A percentile compares a stretch with the other conserved stretches of the same genome.
Conservation (phyloP, 2,888 invertebrate genomes). For the Conus canariensis region DNA sequence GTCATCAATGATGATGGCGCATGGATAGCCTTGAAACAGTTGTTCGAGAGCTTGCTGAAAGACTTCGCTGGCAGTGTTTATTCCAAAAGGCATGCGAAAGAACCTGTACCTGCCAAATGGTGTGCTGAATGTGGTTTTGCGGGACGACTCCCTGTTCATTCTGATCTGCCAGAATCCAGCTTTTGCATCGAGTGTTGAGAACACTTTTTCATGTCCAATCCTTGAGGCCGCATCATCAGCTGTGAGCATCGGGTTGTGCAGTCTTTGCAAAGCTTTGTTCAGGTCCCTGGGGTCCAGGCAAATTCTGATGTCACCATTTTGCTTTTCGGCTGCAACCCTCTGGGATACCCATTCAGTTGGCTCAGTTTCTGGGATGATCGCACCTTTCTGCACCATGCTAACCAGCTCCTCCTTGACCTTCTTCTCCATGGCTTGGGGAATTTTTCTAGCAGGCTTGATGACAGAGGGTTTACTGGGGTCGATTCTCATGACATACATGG, state of each 20-base stretch:
- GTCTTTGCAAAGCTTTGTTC: slow-evolving; percentile 48
- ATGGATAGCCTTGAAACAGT: slow-evolving; percentile 39
- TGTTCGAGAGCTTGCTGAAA: slow-evolving; percentile 49
- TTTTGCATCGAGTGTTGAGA: slow-evolving; percentile 54
- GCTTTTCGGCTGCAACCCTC: slow-evolving; percentile 31
- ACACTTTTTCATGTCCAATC: slow-evolving; percentile 45
- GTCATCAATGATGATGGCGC: slow-evolving; percentile 47
- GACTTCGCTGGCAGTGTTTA: slow-evolving; percentile 42
- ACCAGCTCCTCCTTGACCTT: slow-evolving; percentile 43
- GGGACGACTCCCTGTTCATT: slow-evolving; percentile 40
- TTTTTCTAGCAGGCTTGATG: slow-evolving; percentile 44
- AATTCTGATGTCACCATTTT: slow-evolving; percentile 36
- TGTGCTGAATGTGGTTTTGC: slow-evolving; percentile 48
- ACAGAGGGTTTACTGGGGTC: slow-evolving; percentile 32
- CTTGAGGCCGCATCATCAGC: slow-evolving; percentile 50
- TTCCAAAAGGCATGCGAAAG: slow-evolving; percentile 47
- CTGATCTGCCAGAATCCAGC: slow-evolving; percentile 50
- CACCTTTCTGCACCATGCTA: slow-evolving; percentile 37
- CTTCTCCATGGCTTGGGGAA: slow-evolving; percentile 30
- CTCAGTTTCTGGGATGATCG: slow-evolving; percentile 43
- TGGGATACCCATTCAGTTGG: slow-evolving; percentile 45
- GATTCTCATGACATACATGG: slow-evolving; percentile 27
- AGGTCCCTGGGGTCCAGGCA: slow-evolving; percentile 51
- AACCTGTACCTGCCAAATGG: slow-evolving; percentile 53
- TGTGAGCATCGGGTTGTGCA: slow-evolving; percentile 47